Percentiles rank a stretch among this genome's conserved stretches.
Conservation (phyloP, 2,113 vertebrate species). For the Zosterops japonicus region DNA sequence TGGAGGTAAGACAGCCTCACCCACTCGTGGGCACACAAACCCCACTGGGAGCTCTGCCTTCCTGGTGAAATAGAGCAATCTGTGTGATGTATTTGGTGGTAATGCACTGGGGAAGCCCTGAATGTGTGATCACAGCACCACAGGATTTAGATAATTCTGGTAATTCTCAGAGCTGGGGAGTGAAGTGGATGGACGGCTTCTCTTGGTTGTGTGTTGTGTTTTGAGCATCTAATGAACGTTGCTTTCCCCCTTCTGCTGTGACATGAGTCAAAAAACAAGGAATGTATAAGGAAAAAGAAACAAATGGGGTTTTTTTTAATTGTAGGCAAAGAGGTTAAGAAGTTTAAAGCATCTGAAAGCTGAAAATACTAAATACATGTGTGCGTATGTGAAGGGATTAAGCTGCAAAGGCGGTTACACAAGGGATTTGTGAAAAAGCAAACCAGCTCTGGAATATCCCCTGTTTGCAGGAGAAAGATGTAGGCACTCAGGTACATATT, state of each 20-base stretch:
- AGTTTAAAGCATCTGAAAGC: background rate
- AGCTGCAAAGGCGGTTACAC: background rate
- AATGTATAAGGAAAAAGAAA: background rate
- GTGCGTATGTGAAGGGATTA: background rate
- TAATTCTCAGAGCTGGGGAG: background rate
- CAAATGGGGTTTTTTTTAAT: background rate
- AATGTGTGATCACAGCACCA: background rate
- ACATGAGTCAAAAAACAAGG: background rate
- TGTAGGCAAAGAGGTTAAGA: background rate
- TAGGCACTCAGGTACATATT: background rate
- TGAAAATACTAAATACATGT: background rate
- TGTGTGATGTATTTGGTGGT: background rate
- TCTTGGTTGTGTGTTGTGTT: background rate
- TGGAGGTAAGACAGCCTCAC: constrained; percentile 85
- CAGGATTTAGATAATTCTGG: background rate
- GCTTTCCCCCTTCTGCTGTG: background rate
- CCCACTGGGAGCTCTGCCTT: background rate
- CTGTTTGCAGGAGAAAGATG: background rate
- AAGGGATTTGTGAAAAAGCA: background rate
- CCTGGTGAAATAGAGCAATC: background rate
- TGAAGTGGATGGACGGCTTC: background rate
- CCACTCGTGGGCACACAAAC: background rate
- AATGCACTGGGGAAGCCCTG: background rate
- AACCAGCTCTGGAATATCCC: background rate
- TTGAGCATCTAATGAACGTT: background rate